Conservation (phyloP, 2,113 vertebrate species). For the Malurus melanocephalus region DNA sequence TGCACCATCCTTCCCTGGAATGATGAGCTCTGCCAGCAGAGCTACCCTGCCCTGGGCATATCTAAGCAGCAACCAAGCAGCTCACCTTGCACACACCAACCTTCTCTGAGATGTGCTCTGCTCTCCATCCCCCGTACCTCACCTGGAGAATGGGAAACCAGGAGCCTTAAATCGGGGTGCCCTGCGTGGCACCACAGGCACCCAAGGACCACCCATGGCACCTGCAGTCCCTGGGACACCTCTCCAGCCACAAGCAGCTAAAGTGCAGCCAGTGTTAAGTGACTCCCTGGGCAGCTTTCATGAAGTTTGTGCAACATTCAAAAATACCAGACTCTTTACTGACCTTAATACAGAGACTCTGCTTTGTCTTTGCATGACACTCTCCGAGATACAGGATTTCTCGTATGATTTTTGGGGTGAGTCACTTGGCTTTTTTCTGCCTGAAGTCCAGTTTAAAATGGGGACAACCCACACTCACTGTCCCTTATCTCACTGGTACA, state of each 20-base stretch:
- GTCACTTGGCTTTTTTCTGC: background rate
- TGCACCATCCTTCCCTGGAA: background rate
- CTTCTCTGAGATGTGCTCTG: rapidly evolving
- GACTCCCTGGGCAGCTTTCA: background rate
- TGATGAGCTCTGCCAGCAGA: rapidly evolving
- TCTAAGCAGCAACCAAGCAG: background rate
- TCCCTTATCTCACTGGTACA: background rate
- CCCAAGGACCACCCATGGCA: rapidly evolving
- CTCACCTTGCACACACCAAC: background rate
- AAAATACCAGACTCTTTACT: background rate
- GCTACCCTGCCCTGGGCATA: background rate
- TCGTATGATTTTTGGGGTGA: background rate
- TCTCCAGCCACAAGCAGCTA: background rate
- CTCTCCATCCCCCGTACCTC: background rate
- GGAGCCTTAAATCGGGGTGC: background rate
- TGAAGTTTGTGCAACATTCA: background rate
- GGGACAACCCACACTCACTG: background rate
- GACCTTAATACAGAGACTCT: background rate
- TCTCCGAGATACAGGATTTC: rapidly evolving
- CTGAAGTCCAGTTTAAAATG: background rate
- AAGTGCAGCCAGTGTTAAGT: rapidly evolving
- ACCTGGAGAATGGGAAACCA: rapidly evolving
- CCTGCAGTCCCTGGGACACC: background rate
- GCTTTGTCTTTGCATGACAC: background rate
- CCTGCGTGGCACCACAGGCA: background rate